Evolutionary conservation across 2,113 vertebrate species (phyloP).

Genomic region (Chlorocebus sabaeus): DNA sequence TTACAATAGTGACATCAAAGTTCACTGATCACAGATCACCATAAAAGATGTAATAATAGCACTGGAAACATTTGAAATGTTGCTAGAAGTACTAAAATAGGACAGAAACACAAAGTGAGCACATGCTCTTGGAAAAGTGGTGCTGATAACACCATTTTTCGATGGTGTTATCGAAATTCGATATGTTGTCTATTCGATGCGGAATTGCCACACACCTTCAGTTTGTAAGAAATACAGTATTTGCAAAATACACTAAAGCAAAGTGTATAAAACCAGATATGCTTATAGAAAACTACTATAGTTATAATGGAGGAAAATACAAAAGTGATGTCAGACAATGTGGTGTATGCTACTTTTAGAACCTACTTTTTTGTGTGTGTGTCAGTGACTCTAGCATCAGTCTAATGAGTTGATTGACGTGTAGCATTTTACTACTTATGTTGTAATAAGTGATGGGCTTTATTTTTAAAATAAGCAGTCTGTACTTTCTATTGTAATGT

Average conservation of each 20-base stretch:
- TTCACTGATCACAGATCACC: not conserved
- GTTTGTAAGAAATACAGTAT: not conserved
- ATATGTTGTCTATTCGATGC: not conserved
- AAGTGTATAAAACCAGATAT: not conserved
- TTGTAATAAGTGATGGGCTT: not conserved
- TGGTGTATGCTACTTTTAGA: not conserved
- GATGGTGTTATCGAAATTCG: not conserved
- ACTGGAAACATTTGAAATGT: not conserved
- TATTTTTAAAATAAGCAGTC: not conserved
- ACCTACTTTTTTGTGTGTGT: not conserved
- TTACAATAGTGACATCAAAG: not conserved
- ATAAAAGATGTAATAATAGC: not conserved
- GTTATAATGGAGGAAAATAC: not conserved
- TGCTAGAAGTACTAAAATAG: not conserved
- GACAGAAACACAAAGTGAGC: not conserved
- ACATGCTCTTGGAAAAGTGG: not conserved
- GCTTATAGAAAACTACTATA: not conserved
- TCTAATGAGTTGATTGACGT: not conserved
- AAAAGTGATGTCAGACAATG: not conserved
- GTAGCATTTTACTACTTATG: not conserved
- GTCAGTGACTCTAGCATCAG: not conserved
- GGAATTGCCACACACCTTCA: not conserved
- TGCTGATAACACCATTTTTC: not conserved
- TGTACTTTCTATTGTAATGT: not conserved
- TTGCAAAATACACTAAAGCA: not conserved